These are phyloP conservation scores for Saxidomus purpurata DNA, from an alignment of 1,140 invertebrate genomes.

Conservation along the genomic window DNA sequence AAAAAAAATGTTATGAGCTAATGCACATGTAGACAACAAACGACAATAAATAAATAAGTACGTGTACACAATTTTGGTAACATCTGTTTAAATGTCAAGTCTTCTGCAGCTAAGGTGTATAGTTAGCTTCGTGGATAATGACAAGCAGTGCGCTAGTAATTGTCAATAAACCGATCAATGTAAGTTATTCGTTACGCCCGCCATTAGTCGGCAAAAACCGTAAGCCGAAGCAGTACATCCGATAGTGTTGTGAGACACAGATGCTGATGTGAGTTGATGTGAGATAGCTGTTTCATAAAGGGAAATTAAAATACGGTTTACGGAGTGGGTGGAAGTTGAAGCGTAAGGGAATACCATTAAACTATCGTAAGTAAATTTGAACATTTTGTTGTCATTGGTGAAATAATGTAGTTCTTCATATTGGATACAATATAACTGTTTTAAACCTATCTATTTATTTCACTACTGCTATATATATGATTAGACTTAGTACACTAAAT, in stretches of 20 bases:
- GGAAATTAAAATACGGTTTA: neutral
- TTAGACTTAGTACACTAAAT: no score
- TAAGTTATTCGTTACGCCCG: neutral
- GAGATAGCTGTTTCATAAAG: neutral
- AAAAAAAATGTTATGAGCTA: no score
- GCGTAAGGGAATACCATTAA: neutral
- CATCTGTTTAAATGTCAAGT: neutral
- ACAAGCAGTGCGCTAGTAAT: neutral
- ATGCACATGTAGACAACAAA: no score
- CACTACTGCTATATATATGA: no score
- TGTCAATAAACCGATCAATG: neutral
- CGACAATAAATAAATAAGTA: no score
- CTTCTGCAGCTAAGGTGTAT: neutral
- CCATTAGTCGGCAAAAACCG: neutral
- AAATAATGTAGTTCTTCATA: no score
- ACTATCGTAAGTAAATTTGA: neutral
- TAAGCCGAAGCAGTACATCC: neutral
- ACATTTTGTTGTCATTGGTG: no score
- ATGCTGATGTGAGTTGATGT: neutral
- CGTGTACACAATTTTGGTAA: no score
- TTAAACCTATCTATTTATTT: no score
- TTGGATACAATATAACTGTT: no score
- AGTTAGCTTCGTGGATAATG: neutral
- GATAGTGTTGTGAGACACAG: neutral
- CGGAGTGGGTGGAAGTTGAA: neutral